A percentile compares a stretch with the other conserved stretches of the same genome.
Evolutionary conservation across 1,140 invertebrate species (phyloP).

Genomic region (Elysia chlorotica): DNA sequence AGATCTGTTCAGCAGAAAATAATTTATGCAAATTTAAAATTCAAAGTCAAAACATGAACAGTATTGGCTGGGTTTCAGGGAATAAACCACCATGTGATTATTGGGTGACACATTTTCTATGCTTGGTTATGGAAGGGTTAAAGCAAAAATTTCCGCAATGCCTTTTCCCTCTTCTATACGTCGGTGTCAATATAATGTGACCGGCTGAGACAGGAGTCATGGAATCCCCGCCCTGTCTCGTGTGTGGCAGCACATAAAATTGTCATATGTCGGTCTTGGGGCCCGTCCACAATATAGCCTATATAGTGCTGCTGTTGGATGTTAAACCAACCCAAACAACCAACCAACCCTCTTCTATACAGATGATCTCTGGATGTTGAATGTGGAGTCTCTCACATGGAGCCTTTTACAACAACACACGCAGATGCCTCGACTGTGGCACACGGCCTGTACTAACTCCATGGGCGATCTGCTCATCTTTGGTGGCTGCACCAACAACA

Average conservation of each 20-base stretch:
- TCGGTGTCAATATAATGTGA: background rate
- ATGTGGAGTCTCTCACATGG: slow-evolving; percentile 7
- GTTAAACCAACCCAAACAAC: background rate
- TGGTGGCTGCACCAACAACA: slow-evolving; percentile 5
- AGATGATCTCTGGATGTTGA: slow-evolving; percentile 16
- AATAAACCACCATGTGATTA: too few relatives aligned
- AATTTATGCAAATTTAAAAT: too few relatives aligned
- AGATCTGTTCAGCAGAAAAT: too few relatives aligned
- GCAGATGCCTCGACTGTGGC: slow-evolving; percentile 9
- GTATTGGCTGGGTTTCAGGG: too few relatives aligned
- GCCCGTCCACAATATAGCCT: background rate
- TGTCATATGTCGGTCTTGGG: too few relatives aligned
- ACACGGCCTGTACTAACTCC: background rate
- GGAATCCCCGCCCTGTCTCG: background rate
- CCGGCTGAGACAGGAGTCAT: too few relatives aligned
- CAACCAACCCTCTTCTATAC: background rate
- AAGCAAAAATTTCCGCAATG: too few relatives aligned
- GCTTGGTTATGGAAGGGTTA: too few relatives aligned
- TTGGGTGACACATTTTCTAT: too few relatives aligned
- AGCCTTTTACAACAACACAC: background rate
- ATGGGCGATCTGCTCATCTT: slow-evolving; percentile 10
- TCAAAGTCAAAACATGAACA: too few relatives aligned
- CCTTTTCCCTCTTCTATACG: too few relatives aligned
- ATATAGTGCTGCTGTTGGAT: background rate
- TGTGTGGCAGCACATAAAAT: background rate